Evolutionary conservation across 1,140 invertebrate genomes (phyloP), one percentile per base, ranked within the genome.

Genomic region (Drosophila pseudoananassae): DNA sequence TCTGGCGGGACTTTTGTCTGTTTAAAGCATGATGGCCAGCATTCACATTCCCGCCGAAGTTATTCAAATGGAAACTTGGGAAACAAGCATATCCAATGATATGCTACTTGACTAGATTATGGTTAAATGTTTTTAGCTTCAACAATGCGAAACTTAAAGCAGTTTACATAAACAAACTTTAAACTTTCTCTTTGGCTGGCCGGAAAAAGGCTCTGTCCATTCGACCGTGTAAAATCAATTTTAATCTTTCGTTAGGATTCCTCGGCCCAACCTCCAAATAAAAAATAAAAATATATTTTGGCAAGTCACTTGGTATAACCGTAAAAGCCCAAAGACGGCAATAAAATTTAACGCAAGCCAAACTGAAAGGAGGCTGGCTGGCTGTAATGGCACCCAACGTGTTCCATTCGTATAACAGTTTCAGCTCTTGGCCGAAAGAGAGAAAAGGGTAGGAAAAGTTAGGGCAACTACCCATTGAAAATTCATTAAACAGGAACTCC

Each of bases 151-250:
- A 64, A 63, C 58, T 63, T 20, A 4, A 25, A 63, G 33, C 45
- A 12, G 38, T 15, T n/a, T 17, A 50, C 8, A 31, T 5, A 49
- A 29, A 12, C 29, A 29, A 31, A 25, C 10, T 31, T 27, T 15
- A 29, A 52, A 40, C 9, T 25, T 23, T 9, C 17, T 20, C 17
- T 20, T 46, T 17, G 7, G 17, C 23, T 17, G 15, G 40, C 40
- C 4, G 40, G 12, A 14, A 55, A 47, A 38, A 40, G 17, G 52
- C 27, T 4, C 4, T 49, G 20, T 23, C 20, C 55, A 59, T 56
- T 58, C 52, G 38, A 36, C 23, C 49, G 58, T 69, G 64, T 70
- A 77, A 85, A 85, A 85, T 81, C 82, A 81, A 85, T 78, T 87
- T 87, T 81, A 76, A 85, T 85, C 80, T 80, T 76, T 76, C 36